Base-by-base conservation (phyloP, 1,140 invertebrate genomes). In the Papilio polytes region DNA sequence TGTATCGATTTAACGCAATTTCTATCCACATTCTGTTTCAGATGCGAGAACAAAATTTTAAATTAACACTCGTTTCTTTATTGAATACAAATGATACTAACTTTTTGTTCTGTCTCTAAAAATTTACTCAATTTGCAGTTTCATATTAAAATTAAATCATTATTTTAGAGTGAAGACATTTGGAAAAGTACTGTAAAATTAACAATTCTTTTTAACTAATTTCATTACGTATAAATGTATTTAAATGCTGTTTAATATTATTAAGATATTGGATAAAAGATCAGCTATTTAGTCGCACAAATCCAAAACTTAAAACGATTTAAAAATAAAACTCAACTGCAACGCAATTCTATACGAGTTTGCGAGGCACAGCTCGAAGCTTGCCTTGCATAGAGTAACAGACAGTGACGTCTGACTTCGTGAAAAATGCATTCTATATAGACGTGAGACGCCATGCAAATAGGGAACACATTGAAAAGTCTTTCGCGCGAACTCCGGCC, bases 371-470 rank as follows among this genome's bases (percentile, higher is more conserved):
- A 70, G 63, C 63, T 70, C 63, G 63, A 15, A 31, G 63, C 63
- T 59, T 59, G 53, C 53, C 18, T 31, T 78, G 77, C 77, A 63
- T 63, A 77, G 84, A 83, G 89, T 88, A 85, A 88, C 85, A 90
- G 84, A 87, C 86, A 89, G 85, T 85, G 86, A 87, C 81, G 84
- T 85, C 86, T 86, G 85, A 87, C 86, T 88, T 88, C 83, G 84
- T 88, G 89, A 90, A 91, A 92, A 92, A 93, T 92, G 85, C 90
- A 92, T 91, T 91, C 85, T 81, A 85, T 84, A 87, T 85, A 88
- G 83, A 88, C 63, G 83, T 82, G 80, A 82, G 84, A 86, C 82
- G 78, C 82, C 63, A 80, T 78, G 83, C 84, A 83, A 88, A 89
- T 88, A 88, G 84, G 85, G 84, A 85, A 85, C 80, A 84, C 82